Evolutionary conservation across 2,797 vertebrate species (phyloP), one percentile per base, ranked within the genome.

Genomic region (Ciconia nigra): DNA sequence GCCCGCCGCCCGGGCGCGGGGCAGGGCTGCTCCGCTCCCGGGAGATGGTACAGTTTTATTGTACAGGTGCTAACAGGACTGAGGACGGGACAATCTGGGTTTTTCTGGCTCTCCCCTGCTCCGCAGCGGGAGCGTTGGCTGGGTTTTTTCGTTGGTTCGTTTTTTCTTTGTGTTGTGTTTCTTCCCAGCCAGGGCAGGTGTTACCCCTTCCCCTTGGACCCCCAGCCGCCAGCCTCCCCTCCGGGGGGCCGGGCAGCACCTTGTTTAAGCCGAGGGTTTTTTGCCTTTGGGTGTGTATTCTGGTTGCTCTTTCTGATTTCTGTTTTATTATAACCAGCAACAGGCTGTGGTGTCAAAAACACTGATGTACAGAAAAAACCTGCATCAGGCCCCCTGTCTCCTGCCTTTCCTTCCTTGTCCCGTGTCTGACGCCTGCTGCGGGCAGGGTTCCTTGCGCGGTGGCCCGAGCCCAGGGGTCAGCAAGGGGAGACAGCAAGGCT

Each of bases 11-110:
- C 42, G 47, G 91, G 69, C 65, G 1, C 29, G 72, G 96, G 79
- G 58, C 73, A 42, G 46, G 83, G 89, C 89, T 84, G 90, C 84
- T 69, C 92, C 39, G 92, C 95, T 89, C 97, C 93, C 76, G 65
- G 96, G 93, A 96, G 97, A 96, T 97, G 97, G 99, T 99, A 99
- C 99, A 99, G 99, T 99, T 99, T 99, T 99, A 99, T 99, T 99
- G 99, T 99, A 99, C 99, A 99, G 99, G 99, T 99, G 99, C 99
- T 99, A 99, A 98, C 98, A 98, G 98, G 98, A 94, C 98, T 87
- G 97, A 98, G 98, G 98, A 96, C 25, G 97, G 97, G 98, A 98
- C 98, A 98, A 96, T 97, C 96, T 94, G 97, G 96, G 95, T 18
- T 63, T 66, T 52, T 82, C 79, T 49, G 92, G 93, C 95, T 95